Evolutionary conservation across 2,888 invertebrate species (phyloP).

Genomic region (Fragum sueziense): DNA sequence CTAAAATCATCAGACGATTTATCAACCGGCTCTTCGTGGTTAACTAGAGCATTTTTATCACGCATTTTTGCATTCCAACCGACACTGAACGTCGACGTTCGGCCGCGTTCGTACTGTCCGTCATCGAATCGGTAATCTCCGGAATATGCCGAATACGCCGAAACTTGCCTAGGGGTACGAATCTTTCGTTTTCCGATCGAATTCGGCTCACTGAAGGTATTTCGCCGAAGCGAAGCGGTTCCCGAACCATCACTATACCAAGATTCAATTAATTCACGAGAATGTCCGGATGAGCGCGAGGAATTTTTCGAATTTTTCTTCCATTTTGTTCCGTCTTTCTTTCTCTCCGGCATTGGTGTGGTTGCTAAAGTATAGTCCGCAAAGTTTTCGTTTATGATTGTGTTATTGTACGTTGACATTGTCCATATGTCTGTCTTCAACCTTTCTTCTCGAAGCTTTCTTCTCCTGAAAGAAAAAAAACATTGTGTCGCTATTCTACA

Average conservation of each 20-base stretch:
- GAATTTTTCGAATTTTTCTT: background rate
- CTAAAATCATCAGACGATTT: conserved; percentile 3
- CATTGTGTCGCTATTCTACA: background rate
- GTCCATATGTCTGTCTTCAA: conserved; percentile 53
- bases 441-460: conserved; percentile 38
- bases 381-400: conserved; percentile 55
- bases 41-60: conserved; percentile 36
- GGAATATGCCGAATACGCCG: conserved; percentile 16
- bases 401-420: conserved; percentile 47
- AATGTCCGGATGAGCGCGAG: background rate
- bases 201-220: conserved; percentile 20
- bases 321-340: background rate
- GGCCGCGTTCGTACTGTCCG: conserved; percentile 18
- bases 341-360: background rate
- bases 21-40: conserved; percentile 34
- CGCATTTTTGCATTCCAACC: conserved; percentile 28
- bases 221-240: background rate
- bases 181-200: background rate
- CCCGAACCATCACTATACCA: conserved; percentile 10
- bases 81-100: conserved; percentile 35
- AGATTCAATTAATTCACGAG: background rate
- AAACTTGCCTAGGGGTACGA: conserved; percentile 9
- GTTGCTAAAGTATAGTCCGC: conserved; percentile 42
- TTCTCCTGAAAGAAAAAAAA: conserved; percentile 28
- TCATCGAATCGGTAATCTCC: conserved; percentile 9